Percentiles rank a stretch among this genome's conserved stretches.
These are phyloP conservation scores for Hydrochoerus hydrochaeris DNA, from an alignment of 2,113 vertebrate genomes.

Conservation along the genomic window DNA sequence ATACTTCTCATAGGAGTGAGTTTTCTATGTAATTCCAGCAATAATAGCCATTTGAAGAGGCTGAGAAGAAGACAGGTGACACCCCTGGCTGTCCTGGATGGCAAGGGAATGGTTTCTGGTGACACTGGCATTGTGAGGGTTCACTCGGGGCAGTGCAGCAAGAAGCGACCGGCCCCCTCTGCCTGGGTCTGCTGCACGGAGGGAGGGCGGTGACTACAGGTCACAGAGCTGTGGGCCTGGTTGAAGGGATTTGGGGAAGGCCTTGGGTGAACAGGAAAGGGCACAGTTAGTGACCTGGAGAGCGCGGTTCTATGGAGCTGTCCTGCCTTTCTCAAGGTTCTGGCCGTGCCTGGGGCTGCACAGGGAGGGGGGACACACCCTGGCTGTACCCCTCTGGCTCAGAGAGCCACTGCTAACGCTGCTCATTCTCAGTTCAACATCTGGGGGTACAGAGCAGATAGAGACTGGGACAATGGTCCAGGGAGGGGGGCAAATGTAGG, in stretches of 20 bases:
- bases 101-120: background rate
- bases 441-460: background rate
- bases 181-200: background rate
- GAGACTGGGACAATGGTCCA: background rate
- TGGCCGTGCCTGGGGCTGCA: too few relatives aligned
- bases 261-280: background rate
- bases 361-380: rapidly evolving
- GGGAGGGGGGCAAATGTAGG: background rate
- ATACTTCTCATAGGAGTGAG: background rate
- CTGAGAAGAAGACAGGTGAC: background rate
- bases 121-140: background rate
- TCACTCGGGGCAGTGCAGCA: background rate
- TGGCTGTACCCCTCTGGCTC: background rate
- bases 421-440: background rate
- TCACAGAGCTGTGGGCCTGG: background rate
- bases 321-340: background rate
- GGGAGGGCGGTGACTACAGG: too few relatives aligned
- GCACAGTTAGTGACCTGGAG: background rate
- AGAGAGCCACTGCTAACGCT: background rate
- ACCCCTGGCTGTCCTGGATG: background rate
- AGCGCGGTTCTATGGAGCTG: background rate
- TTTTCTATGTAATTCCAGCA: background rate
- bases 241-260: background rate
- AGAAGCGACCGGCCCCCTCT: background rate
- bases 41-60: background rate